Conservation (phyloP, 1,140 invertebrate genomes). For the Orussus abietinus region DNA sequence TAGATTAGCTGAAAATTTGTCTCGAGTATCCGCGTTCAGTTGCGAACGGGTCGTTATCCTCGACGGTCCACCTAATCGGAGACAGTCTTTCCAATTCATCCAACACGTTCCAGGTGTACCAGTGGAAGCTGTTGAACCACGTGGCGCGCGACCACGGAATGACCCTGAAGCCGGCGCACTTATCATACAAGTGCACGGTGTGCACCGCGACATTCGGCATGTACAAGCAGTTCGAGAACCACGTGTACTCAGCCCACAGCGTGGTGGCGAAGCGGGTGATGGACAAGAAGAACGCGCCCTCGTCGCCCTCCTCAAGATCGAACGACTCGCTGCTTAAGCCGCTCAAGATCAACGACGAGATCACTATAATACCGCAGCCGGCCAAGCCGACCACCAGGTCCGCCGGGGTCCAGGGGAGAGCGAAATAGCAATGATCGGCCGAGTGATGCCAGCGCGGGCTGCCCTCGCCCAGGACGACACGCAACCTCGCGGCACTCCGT, state of each 20-base stretch:
- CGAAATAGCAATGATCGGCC: conserved; percentile 50
- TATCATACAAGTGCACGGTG: conserved; percentile 92
- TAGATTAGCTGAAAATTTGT: too few relatives aligned
- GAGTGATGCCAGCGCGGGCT: conserved; percentile 38
- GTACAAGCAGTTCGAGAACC: conserved; percentile 93
- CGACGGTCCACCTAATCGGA: too few relatives aligned
- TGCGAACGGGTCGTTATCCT: too few relatives aligned
- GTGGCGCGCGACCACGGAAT: conserved; percentile 87
- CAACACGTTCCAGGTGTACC: conserved; percentile 68
- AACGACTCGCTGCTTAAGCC: conserved; percentile 74
- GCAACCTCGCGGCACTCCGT: too few relatives aligned
- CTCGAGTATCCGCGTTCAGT: too few relatives aligned
- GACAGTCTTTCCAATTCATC: not conserved
- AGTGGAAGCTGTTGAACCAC: conserved; percentile 88
- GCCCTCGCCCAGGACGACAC: not conserved
- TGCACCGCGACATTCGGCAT: conserved; percentile 91
- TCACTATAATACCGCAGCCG: conserved; percentile 87
- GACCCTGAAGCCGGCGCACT: conserved; percentile 84
- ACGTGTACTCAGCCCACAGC: conserved; percentile 89
- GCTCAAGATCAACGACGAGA: conserved; percentile 87
- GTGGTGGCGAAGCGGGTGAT: conserved; percentile 76
- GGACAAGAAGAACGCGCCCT: conserved; percentile 66
- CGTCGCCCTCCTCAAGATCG: conserved; percentile 53
- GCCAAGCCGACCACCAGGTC: conserved; percentile 54
- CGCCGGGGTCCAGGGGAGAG: conserved; percentile 33